These are phyloP conservation scores for Megaceryle alcyon DNA, from an alignment of 2,797 vertebrate species.

Conservation along the genomic window DNA sequence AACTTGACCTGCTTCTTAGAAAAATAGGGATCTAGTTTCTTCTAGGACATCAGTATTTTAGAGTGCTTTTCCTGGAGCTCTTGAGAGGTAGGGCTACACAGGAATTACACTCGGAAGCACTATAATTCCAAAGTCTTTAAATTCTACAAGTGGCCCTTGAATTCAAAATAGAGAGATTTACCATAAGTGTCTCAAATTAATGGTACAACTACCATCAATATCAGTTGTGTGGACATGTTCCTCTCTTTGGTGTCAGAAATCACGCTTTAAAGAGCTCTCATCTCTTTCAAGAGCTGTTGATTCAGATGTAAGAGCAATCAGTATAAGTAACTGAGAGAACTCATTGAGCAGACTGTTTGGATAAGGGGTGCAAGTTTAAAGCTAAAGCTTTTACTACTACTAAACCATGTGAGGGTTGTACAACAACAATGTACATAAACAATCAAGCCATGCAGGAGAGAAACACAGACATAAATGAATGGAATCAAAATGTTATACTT, in stretches of 20 bases:
- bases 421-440: background rate
- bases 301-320: background rate
- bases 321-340: background rate
- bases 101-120: background rate
- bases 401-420: background rate
- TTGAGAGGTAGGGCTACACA: background rate
- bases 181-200: background rate
- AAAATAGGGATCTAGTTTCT: background rate
- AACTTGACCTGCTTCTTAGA: background rate
- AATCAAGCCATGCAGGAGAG: slow-evolving; percentile 44
- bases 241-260: background rate
- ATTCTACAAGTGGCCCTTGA: background rate
- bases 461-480: slow-evolving; percentile 2
- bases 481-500: slow-evolving; percentile 38
- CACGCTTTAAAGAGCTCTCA: background rate
- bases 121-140: background rate
- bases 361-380: background rate
- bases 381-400: background rate
- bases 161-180: background rate
- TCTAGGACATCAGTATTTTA: background rate
- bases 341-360: background rate
- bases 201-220: background rate
- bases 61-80: background rate
- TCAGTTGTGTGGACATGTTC: background rate
- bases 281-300: background rate